Evolutionary conservation across 2,113 vertebrate species (phyloP).

Genomic region (Cynocephalus volans): DNA sequence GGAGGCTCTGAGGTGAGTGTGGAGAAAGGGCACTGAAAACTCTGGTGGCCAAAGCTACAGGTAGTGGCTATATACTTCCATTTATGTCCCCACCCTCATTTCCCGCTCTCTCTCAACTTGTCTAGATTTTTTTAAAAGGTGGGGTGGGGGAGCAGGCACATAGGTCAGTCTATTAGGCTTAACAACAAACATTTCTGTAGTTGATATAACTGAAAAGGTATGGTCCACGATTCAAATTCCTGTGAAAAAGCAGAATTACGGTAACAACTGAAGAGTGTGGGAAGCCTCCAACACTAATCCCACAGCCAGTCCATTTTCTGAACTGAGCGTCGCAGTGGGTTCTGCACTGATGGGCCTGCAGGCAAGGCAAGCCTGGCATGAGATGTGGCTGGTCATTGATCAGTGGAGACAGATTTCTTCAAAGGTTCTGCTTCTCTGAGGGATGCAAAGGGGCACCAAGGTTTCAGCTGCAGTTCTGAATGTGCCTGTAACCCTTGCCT

Average conservation of each 20-base stretch:
- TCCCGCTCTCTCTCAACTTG: conserved; percentile 22
- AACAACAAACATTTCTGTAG: conserved; percentile 42
- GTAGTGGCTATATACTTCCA: not conserved
- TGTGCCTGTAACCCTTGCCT: not conserved
- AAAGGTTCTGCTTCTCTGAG: not conserved
- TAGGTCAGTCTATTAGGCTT: conserved; percentile 2
- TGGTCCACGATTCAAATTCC: conserved; percentile 62
- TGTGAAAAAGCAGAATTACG: not conserved
- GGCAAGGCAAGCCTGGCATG: not conserved
- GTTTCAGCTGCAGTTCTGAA: not conserved
- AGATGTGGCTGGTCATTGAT: not conserved
- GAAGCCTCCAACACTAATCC: not conserved
- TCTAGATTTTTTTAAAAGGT: not conserved
- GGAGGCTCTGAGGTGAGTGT: not conserved
- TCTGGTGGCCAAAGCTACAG: not conserved
- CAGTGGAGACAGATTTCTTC: not conserved
- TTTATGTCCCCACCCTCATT: not conserved
- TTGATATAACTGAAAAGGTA: conserved; percentile 52
- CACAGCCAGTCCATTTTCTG: not conserved
- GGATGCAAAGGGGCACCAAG: not conserved
- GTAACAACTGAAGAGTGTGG: not conserved
- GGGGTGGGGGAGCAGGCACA: not conserved
- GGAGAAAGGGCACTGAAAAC: not conserved
- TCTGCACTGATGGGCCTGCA: not conserved
- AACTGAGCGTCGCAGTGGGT: not conserved